phyloP scores from a whole-genome alignment of 2,888 invertebrate species.

The Sclerodermus sp. region DNA sequence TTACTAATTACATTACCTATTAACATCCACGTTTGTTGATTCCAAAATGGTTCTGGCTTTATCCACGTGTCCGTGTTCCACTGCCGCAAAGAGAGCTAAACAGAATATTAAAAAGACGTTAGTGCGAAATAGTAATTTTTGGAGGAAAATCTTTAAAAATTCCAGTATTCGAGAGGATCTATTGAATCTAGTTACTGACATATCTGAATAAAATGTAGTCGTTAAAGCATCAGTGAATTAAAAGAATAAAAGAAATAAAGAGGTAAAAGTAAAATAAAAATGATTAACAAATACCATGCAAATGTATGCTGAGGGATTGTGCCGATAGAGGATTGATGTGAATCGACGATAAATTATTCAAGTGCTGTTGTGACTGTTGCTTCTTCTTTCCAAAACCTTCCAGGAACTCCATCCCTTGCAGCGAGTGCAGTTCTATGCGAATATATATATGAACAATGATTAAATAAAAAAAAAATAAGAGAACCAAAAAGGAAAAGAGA shows the following conservation, averaged over 20 bases:
- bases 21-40: slow-evolving; percentile 90
- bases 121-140: slow-evolving; percentile 1
- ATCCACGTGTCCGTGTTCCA: slow-evolving; percentile 93
- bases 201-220: no score
- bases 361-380: slow-evolving; percentile 39
- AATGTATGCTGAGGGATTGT: slow-evolving; percentile 54
- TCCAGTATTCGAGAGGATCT: no score
- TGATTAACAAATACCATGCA: slow-evolving; percentile 46
- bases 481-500: slow-evolving; percentile 13
- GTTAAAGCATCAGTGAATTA: no score
- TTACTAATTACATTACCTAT: slow-evolving; percentile 87
- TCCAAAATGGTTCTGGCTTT: slow-evolving; percentile 89
- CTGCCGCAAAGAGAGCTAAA: slow-evolving; percentile 90
- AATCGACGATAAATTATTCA: slow-evolving; percentile 43
- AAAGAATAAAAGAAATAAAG: no score
- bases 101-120: not conserved
- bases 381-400: slow-evolving; percentile 56
- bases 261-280: slow-evolving; percentile 5
- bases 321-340: slow-evolving; percentile 50
- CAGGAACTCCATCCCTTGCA: slow-evolving; percentile 57
- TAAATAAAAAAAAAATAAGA: slow-evolving; percentile 14
- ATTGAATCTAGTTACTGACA: no score
- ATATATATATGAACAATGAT: slow-evolving; percentile 27
- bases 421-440: slow-evolving; percentile 48
- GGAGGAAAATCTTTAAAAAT: not conserved